phyloP scores from a whole-genome alignment of 2,113 vertebrate genomes.

The Mormoops blainvillei region DNA sequence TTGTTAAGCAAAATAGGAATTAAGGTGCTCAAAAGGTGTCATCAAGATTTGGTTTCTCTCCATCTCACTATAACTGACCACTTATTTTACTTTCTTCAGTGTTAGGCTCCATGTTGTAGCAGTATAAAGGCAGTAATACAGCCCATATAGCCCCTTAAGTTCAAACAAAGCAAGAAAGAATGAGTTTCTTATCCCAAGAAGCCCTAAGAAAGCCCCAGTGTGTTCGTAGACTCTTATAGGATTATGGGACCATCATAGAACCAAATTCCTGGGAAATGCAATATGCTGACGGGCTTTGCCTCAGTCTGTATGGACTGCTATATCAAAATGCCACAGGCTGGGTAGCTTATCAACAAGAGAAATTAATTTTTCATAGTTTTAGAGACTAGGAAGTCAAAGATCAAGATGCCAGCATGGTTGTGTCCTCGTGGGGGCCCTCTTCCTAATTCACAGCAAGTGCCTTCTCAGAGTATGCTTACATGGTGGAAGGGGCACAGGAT shows the following conservation, averaged over 20 bases:
- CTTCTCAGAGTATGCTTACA: background rate
- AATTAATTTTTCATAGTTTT: background rate
- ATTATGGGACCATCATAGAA: background rate
- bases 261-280: background rate
- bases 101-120: background rate
- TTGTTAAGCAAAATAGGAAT: background rate
- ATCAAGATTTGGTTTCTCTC: constrained; percentile 19
- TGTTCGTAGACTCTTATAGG: background rate
- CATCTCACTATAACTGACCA: background rate
- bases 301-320: background rate
- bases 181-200: background rate
- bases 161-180: constrained; percentile 6
- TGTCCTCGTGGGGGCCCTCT: background rate
- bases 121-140: background rate
- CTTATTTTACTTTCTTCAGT: background rate
- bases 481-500: background rate
- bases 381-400: background rate
- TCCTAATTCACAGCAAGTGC: background rate
- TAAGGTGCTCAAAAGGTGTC: background rate
- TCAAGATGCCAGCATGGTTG: background rate
- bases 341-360: background rate
- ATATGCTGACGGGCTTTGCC: background rate
- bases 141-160: background rate
- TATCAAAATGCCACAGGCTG: background rate
- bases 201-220: background rate